Conservation (phyloP, 2,888 invertebrate genomes). For the Theretra japonica region DNA sequence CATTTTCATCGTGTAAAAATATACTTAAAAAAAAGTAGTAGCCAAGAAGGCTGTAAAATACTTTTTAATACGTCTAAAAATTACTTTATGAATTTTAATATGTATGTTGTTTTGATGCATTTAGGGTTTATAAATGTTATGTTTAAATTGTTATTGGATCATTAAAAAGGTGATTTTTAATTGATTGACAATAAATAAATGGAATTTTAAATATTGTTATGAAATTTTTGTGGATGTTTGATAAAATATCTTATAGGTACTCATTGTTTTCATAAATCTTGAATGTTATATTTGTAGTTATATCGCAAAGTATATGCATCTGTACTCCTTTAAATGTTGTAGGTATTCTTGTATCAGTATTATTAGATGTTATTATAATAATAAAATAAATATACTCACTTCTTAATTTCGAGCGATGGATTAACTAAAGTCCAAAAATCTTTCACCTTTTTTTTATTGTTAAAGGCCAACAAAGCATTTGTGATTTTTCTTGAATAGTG, state of each 20-base stretch:
- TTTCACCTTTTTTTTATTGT: too few relatives aligned
- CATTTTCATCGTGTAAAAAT: too few relatives aligned
- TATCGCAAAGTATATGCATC: not conserved
- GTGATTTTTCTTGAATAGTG: too few relatives aligned
- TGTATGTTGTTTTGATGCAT: too few relatives aligned
- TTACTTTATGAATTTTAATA: too few relatives aligned
- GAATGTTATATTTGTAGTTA: not conserved
- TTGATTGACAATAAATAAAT: not conserved
- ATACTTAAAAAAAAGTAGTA: too few relatives aligned
- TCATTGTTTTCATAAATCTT: not conserved
- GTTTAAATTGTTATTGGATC: slow-evolving; percentile 1
- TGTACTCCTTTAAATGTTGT: not conserved
- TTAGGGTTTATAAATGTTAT: not conserved
- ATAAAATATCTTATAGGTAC: not conserved
- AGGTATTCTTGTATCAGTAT: not conserved
- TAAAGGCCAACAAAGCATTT: too few relatives aligned
- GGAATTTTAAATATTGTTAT: slow-evolving; percentile 1
- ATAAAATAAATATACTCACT: too few relatives aligned
- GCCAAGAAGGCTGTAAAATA: too few relatives aligned
- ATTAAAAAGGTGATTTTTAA: not conserved
- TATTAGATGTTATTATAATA: not conserved
- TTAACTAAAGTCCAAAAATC: too few relatives aligned
- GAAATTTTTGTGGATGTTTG: not conserved
- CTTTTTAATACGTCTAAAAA: too few relatives aligned
- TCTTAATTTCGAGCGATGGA: too few relatives aligned